These are phyloP conservation scores for Cepaea hortensis DNA, from an alignment of 2,888 invertebrate species.

Conservation along the genomic window DNA sequence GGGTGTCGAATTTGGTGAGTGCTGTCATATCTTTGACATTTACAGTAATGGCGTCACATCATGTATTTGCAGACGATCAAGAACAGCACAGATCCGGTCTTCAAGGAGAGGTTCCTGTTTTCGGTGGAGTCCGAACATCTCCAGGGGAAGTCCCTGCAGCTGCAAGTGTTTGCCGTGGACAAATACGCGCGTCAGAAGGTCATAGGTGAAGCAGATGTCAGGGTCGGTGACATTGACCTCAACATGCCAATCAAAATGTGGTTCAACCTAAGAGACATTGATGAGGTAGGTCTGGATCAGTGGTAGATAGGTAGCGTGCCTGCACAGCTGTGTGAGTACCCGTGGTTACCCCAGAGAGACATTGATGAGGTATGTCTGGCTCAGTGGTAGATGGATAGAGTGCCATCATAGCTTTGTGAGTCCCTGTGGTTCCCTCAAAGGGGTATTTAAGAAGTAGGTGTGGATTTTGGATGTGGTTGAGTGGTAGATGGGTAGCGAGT, in stretches of 20 bases:
- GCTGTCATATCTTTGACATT: no score
- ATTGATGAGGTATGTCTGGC: not conserved
- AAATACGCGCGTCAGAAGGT: constrained; percentile 73
- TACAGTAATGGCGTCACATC: not conserved
- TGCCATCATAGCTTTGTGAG: not conserved
- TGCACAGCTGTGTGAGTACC: no score
- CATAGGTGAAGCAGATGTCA: constrained; percentile 82
- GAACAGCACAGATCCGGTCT: constrained; percentile 84
- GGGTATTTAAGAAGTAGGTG: no score
- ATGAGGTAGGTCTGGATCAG: constrained; percentile 75
- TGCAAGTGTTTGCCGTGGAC: constrained; percentile 77
- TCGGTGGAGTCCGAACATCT: constrained; percentile 81
- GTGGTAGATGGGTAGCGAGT: no score
- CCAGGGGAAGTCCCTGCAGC: constrained; percentile 80
- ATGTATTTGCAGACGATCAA: constrained; percentile 79
- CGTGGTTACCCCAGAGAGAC: no score
- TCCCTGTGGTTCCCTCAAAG: no score
- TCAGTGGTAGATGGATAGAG: not conserved
- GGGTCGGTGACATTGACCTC: constrained; percentile 82
- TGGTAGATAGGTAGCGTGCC: not conserved
- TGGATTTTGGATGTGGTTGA: no score
- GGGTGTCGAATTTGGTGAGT: no score
- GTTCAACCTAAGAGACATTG: constrained; percentile 85
- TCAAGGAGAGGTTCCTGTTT: constrained; percentile 86
- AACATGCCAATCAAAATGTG: constrained; percentile 86